Evolutionary conservation across 2,797 vertebrate species (phyloP).

Genomic region (Pseudomugil gertrudae): DNA sequence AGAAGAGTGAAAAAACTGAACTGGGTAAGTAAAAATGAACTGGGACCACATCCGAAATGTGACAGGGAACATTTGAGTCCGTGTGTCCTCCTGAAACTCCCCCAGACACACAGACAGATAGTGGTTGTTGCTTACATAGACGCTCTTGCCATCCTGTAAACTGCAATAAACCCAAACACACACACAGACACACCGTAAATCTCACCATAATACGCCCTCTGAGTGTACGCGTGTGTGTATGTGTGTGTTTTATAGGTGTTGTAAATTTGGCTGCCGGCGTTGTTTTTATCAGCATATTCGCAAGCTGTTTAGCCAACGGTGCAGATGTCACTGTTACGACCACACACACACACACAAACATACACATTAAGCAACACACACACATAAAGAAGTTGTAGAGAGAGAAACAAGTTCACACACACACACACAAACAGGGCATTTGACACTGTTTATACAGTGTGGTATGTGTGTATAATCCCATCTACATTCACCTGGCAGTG

Average conservation of each 20-base stretch:
- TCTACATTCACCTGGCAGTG: slow-evolving; percentile 57
- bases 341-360: slow-evolving; percentile 33
- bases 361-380: slow-evolving; percentile 17
- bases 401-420: slow-evolving; percentile 32
- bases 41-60: slow-evolving; percentile 25
- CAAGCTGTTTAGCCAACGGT: slow-evolving; percentile 83
- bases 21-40: slow-evolving; percentile 13
- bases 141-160: slow-evolving; percentile 76
- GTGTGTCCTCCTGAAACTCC: slow-evolving; percentile 20
- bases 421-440: slow-evolving; percentile 27
- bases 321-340: slow-evolving; percentile 81
- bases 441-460: slow-evolving; percentile 63
- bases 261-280: slow-evolving; percentile 81
- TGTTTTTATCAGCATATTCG: slow-evolving; percentile 84
- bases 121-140: slow-evolving; percentile 76
- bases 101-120: slow-evolving; percentile 26
- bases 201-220: slow-evolving; percentile 75
- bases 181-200: slow-evolving; percentile 74
- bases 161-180: slow-evolving; percentile 78
- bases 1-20: neutral
- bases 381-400: slow-evolving; percentile 34
- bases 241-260: slow-evolving; percentile 74
- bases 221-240: slow-evolving; percentile 66
- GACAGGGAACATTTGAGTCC: slow-evolving; percentile 27
- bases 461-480: slow-evolving; percentile 53